These are phyloP conservation scores for Sarcophaga carnaria DNA, from an alignment of 2,888 invertebrate species.

Conservation along the genomic window DNA sequence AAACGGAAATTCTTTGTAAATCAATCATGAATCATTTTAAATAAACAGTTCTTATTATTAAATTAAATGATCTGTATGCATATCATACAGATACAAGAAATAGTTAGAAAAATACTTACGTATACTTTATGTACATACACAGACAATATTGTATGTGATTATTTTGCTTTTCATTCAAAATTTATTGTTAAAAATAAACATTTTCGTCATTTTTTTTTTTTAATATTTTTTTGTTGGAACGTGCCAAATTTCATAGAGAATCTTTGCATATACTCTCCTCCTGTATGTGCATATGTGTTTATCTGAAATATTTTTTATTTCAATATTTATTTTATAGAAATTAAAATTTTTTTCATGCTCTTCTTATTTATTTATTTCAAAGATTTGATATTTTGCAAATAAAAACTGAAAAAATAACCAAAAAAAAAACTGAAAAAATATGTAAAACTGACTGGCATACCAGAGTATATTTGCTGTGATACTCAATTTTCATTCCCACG, in stretches of 20 bases:
- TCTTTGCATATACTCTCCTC: slow-evolving; percentile 21
- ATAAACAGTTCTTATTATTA: slow-evolving; percentile 3
- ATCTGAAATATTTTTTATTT: not conserved
- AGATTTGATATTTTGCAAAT: not conserved
- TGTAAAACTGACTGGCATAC: slow-evolving; percentile 35
- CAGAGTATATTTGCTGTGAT: slow-evolving; percentile 36
- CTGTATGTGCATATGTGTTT: no score
- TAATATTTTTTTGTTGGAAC: slow-evolving; percentile 48
- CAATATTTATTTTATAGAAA: slow-evolving; percentile 48
- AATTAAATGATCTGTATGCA: not conserved
- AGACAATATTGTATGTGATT: not conserved
- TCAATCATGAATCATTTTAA: slow-evolving; percentile 26
- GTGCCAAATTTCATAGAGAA: slow-evolving; percentile 60
- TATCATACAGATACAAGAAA: no score
- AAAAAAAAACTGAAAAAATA: not conserved
- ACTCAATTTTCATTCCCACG: slow-evolving; percentile 55
- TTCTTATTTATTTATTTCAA: slow-evolving; percentile 12
- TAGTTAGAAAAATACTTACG: no score
- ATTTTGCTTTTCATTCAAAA: not conserved
- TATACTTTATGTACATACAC: no score
- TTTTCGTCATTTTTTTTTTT: slow-evolving; percentile 58
- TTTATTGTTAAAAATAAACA: slow-evolving; percentile 42
- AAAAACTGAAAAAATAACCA: slow-evolving; percentile 3
- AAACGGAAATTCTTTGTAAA: not conserved
- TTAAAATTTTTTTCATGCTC: slow-evolving; percentile 22